These are phyloP conservation scores for Mionectes olivaceus DNA, from an alignment of 2,797 vertebrate genomes.

Conservation along the genomic window DNA sequence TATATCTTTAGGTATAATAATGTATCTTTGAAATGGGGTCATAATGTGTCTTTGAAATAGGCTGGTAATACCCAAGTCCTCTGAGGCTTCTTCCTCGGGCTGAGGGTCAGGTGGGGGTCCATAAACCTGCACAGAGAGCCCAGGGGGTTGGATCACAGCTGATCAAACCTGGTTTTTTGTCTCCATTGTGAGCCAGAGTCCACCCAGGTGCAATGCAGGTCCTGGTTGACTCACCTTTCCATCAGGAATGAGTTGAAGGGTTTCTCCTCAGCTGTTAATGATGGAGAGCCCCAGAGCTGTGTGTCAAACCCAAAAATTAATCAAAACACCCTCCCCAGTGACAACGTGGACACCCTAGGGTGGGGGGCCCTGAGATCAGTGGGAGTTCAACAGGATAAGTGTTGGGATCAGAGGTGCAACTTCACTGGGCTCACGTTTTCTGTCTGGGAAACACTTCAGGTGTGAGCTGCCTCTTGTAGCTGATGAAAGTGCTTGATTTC, in stretches of 20 bases:
- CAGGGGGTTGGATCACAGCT: background rate
- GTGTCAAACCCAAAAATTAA: background rate
- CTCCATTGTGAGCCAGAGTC: accelerated
- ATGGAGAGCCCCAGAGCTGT: background rate
- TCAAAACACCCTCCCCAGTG: accelerated
- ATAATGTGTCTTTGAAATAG: background rate
- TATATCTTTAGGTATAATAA: background rate
- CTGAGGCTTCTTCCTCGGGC: background rate
- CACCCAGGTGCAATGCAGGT: background rate
- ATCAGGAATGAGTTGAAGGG: background rate
- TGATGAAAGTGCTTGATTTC: background rate
- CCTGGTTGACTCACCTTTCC: background rate
- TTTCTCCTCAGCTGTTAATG: background rate
- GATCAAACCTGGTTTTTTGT: accelerated
- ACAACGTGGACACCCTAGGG: accelerated
- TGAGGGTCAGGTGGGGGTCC: background rate
- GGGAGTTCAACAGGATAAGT: background rate
- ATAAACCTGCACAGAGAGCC: background rate
- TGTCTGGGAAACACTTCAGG: background rate
- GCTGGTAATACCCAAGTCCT: background rate
- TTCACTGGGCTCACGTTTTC: background rate
- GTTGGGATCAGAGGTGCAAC: background rate
- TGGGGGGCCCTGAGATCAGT: background rate
- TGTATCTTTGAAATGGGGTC: background rate
- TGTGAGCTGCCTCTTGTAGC: background rate